phyloP scores from a whole-genome alignment of 2,797 vertebrate genomes.

The Amblyraja radiata region DNA sequence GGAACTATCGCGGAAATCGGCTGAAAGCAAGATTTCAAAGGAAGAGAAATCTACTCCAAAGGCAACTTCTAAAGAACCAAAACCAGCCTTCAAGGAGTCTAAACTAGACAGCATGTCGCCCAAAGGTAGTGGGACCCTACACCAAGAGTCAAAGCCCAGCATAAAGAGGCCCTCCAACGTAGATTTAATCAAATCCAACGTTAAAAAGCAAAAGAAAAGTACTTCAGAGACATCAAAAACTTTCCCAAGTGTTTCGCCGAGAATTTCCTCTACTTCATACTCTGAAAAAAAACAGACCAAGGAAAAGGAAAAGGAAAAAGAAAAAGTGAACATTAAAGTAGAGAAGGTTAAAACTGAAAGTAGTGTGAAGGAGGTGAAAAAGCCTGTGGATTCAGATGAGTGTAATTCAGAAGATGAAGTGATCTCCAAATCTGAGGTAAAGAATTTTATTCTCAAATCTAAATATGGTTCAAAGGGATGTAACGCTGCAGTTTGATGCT shows the following conservation, averaged over 20 bases:
- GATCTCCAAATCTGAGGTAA: slow-evolving; percentile 92
- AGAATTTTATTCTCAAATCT: slow-evolving; percentile 38
- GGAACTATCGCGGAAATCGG: slow-evolving; percentile 74
- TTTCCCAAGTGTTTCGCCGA: slow-evolving; percentile 73
- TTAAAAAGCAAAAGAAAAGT: slow-evolving; percentile 91
- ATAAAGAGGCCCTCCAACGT: slow-evolving; percentile 80
- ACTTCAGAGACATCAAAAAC: slow-evolving; percentile 66
- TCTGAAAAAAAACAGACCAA: slow-evolving; percentile 62
- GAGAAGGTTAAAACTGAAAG: slow-evolving; percentile 75
- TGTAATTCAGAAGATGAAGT: slow-evolving; percentile 92
- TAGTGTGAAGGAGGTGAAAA: slow-evolving; percentile 80
- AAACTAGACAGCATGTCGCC: slow-evolving; percentile 89
- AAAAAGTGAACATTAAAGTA: slow-evolving; percentile 56
- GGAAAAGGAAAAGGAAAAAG: slow-evolving; percentile 27
- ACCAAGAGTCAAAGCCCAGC: slow-evolving; percentile 69
- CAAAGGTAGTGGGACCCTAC: slow-evolving; percentile 57
- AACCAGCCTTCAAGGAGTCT: slow-evolving; percentile 86
- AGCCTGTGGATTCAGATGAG: slow-evolving; percentile 77
- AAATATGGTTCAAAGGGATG: neutral
- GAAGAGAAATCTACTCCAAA: slow-evolving; percentile 87
- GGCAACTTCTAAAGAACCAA: slow-evolving; percentile 95
- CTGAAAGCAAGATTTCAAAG: slow-evolving; percentile 78
- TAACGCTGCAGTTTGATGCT: neutral
- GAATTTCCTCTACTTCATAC: slow-evolving; percentile 63
- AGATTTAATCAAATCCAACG: slow-evolving; percentile 86